Percentiles rank a stretch among this genome's conserved stretches.
These are phyloP conservation scores for Neostethus bicornis DNA, from an alignment of 2,797 vertebrate species.

Conservation along the genomic window DNA sequence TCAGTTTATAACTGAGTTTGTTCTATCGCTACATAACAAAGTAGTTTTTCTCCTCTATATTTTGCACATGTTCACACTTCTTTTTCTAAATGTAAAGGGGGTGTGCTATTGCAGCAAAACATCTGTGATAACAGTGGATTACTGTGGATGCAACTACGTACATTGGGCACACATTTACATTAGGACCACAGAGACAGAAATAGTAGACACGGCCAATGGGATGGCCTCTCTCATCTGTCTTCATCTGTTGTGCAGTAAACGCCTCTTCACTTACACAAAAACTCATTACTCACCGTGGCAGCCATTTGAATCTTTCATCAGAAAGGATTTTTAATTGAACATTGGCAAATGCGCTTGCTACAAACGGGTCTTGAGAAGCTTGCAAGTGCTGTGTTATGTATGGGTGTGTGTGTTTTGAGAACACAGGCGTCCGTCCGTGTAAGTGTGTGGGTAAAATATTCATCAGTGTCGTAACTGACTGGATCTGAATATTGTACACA, in stretches of 20 bases:
- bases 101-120: neutral
- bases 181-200: slow-evolving; percentile 60
- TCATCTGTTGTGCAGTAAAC: slow-evolving; percentile 75
- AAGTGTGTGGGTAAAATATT: slow-evolving; percentile 53
- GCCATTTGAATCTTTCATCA: slow-evolving; percentile 78
- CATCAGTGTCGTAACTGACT: slow-evolving; percentile 46
- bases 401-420: slow-evolving; percentile 19
- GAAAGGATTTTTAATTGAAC: slow-evolving; percentile 77
- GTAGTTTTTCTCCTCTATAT: slow-evolving; percentile 5
- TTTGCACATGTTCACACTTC: neutral
- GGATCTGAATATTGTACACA: slow-evolving; percentile 54
- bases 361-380: slow-evolving; percentile 59
- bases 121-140: slow-evolving; percentile 6
- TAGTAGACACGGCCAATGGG: slow-evolving; percentile 56
- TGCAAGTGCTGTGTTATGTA: slow-evolving; percentile 37
- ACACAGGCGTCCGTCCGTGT: slow-evolving; percentile 19
- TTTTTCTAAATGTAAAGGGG: neutral
- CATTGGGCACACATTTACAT: slow-evolving; percentile 55
- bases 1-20: slow-evolving; percentile 28
- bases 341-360: slow-evolving; percentile 72
- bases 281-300: slow-evolving; percentile 79
- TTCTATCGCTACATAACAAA: neutral
- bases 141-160: slow-evolving; percentile 27
- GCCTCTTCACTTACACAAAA: slow-evolving; percentile 76
- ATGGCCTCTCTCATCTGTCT: slow-evolving; percentile 72